phyloP scores from a whole-genome alignment of 2,888 invertebrate genomes.

The Oscheius sp. region DNA sequence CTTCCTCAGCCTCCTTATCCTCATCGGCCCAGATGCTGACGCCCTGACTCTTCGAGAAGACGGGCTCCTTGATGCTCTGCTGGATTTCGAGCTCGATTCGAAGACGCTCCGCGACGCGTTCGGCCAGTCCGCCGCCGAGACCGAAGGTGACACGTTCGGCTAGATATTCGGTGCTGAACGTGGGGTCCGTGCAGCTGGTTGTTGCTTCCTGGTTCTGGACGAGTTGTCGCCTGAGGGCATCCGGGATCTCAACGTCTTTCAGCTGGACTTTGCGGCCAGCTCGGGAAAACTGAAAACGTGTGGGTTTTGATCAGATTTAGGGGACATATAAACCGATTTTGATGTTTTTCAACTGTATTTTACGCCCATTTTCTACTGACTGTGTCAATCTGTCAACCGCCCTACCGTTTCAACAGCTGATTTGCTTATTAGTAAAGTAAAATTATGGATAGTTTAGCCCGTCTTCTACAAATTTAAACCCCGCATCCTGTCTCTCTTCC shows the following conservation, averaged over 20 bases:
- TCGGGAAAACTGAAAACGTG: conserved; percentile 46
- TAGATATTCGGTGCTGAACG: conserved; percentile 41
- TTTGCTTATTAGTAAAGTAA: too few relatives aligned
- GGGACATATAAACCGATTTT: too few relatives aligned
- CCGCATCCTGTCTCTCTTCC: too few relatives aligned
- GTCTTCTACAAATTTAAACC: too few relatives aligned
- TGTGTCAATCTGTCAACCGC: too few relatives aligned
- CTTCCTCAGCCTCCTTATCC: conserved; percentile 5
- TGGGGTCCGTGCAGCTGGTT: conserved; percentile 1
- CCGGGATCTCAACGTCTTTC: conserved; percentile 50
- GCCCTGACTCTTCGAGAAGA: conserved; percentile 40
- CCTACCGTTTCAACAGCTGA: too few relatives aligned
- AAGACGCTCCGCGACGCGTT: conserved; percentile 48
- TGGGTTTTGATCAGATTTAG: too few relatives aligned
- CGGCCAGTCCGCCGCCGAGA: conserved; percentile 54
- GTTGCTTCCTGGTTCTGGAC: conserved; percentile 40
- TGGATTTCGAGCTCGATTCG: conserved; percentile 27
- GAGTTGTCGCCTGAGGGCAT: conserved; percentile 42
- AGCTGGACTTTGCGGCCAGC: conserved; percentile 57
- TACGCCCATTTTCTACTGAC: too few relatives aligned
- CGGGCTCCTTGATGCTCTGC: conserved; percentile 16
- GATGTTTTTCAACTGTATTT: too few relatives aligned
- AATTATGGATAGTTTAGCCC: too few relatives aligned
- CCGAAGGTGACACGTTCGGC: conserved; percentile 41
- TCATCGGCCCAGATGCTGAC: conserved; percentile 35